Percentiles rank a stretch among this genome's conserved stretches.
These are phyloP conservation scores for Clitarchus hookeri DNA, from an alignment of 2,888 invertebrate genomes.

Conservation along the genomic window DNA sequence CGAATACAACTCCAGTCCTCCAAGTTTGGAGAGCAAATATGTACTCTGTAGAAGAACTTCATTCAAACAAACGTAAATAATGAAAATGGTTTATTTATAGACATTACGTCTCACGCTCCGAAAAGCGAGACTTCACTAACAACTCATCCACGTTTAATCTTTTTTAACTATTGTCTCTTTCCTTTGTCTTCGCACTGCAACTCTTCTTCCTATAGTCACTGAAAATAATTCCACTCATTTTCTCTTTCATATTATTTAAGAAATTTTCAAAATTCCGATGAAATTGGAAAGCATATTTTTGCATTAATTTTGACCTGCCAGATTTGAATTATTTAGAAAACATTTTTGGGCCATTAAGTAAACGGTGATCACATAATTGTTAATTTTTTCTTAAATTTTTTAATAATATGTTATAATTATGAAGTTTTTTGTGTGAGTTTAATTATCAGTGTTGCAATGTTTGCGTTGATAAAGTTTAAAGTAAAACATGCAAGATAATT, in stretches of 20 bases:
- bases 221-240: not conserved
- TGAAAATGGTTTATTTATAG: not conserved
- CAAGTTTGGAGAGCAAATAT: not conserved
- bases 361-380: too few relatives aligned
- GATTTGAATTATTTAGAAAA: too few relatives aligned
- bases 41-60: not conserved
- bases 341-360: too few relatives aligned
- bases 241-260: not conserved
- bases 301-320: not conserved
- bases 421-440: too few relatives aligned
- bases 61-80: not conserved
- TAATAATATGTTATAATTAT: too few relatives aligned
- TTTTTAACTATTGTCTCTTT: not conserved
- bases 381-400: too few relatives aligned
- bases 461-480: too few relatives aligned
- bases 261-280: not conserved
- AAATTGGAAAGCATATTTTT: not conserved
- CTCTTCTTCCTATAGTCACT: not conserved
- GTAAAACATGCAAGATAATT: too few relatives aligned
- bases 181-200: not conserved
- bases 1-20: not conserved
- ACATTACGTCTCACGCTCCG: not conserved
- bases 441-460: too few relatives aligned
- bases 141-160: not conserved
- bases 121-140: not conserved